Evolutionary conservation across 2,797 vertebrate genomes (phyloP).

Genomic region (Manis pentadactyla): DNA sequence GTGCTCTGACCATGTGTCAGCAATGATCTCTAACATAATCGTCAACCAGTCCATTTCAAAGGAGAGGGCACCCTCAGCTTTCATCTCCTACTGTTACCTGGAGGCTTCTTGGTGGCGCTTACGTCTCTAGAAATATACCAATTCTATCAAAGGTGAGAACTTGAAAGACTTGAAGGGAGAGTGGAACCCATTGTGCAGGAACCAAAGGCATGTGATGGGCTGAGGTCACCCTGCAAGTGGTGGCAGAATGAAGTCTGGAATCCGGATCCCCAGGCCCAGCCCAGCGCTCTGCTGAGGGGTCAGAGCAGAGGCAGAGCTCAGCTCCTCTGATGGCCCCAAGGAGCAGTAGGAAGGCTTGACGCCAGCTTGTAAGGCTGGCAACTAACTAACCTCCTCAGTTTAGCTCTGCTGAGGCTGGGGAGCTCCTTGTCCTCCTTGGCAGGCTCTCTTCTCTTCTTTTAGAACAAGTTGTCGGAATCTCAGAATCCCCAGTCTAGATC

Average conservation of each 20-base stretch:
- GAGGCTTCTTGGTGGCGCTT: neutral
- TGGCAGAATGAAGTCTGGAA: neutral
- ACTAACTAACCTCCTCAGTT: neutral
- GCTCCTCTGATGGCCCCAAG: neutral
- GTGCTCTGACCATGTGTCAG: neutral
- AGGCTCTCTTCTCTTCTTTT: neutral
- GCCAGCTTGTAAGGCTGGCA: neutral
- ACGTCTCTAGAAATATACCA: neutral
- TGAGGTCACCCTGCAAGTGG: neutral
- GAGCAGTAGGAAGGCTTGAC: neutral
- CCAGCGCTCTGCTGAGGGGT: rapidly evolving
- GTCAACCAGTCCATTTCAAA: neutral
- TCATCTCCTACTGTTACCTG: neutral
- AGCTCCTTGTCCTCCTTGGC: neutral
- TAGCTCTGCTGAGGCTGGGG: neutral
- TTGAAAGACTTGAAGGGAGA: neutral
- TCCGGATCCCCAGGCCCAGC: neutral
- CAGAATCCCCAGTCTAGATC: neutral
- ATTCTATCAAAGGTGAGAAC: neutral
- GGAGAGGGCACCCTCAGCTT: neutral
- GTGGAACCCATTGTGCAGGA: neutral
- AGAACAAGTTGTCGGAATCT: neutral
- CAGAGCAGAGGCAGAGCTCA: rapidly evolving
- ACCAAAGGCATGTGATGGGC: neutral
- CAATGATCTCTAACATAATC: neutral